A percentile compares a stretch with the other conserved stretches of the same genome.
Evolutionary conservation across 2,113 vertebrate species (phyloP).

Genomic region (Pandion haliaetus): DNA sequence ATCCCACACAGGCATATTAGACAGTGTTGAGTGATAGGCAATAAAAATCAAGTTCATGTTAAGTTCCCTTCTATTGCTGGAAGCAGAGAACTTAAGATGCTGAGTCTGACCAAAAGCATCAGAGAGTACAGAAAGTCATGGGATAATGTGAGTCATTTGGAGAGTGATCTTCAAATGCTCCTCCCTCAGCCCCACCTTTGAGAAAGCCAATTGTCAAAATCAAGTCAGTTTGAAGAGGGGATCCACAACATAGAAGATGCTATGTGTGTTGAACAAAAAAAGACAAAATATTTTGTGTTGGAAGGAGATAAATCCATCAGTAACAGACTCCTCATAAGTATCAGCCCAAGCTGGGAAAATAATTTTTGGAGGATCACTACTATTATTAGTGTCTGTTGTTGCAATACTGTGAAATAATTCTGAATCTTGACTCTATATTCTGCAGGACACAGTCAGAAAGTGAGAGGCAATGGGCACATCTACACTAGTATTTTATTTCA

Average conservation of each 20-base stretch:
- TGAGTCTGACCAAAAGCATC: not conserved
- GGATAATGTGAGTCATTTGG: not conserved
- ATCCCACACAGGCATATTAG: not conserved
- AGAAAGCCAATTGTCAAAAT: not conserved
- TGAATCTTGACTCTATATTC: not conserved
- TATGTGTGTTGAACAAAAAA: not conserved
- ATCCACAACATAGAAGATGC: not conserved
- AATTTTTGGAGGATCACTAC: not conserved
- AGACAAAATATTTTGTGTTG: not conserved
- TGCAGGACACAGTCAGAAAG: not conserved
- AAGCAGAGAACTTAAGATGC: not conserved
- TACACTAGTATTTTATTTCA: not conserved
- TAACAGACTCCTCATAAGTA: not conserved
- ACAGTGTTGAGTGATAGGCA: slow-evolving; percentile 15
- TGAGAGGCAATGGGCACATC: not conserved
- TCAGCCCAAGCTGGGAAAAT: not conserved
- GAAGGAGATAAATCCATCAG: not conserved
- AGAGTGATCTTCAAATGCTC: not conserved
- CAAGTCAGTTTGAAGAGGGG: not conserved
- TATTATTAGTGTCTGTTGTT: not conserved
- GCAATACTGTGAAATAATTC: not conserved
- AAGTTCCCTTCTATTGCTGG: not conserved
- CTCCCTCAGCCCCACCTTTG: not conserved
- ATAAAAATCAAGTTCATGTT: not conserved
- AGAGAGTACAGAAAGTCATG: not conserved